Conservation (phyloP, 2,113 vertebrate species). For the Neolamprologus variostigma region DNA sequence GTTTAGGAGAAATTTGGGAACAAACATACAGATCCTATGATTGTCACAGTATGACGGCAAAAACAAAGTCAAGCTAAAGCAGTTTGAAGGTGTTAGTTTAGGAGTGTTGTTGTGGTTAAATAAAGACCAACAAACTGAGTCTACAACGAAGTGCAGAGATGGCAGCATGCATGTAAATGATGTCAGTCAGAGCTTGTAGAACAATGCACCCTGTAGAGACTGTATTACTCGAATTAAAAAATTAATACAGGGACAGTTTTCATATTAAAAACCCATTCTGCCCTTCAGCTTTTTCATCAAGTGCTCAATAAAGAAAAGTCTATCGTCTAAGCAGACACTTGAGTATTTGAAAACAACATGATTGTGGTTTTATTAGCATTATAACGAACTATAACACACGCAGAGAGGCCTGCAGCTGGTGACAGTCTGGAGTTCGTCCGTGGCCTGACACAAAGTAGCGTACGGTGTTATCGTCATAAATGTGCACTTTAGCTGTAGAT, state of each 20-base stretch:
- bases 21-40: background rate
- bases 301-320: background rate
- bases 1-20: fast-evolving
- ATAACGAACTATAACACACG: fast-evolving
- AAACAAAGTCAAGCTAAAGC: background rate
- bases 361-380: background rate
- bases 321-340: too few species aligned
- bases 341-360: background rate
- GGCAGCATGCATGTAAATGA: background rate
- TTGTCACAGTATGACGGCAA: background rate
- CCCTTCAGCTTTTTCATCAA: background rate
- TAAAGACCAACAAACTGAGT: background rate
- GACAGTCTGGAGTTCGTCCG: background rate
- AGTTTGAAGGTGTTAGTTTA: background rate
- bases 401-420: background rate
- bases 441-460: background rate
- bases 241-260: background rate
- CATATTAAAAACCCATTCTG: background rate
- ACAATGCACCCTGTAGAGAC: background rate
- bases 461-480: background rate
- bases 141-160: background rate
- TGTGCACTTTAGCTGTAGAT: background rate
- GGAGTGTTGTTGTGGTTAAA: background rate
- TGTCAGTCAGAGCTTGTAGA: background rate
- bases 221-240: background rate